Conservation (phyloP, 2,888 invertebrate species). For the Parochlus steinenii region DNA sequence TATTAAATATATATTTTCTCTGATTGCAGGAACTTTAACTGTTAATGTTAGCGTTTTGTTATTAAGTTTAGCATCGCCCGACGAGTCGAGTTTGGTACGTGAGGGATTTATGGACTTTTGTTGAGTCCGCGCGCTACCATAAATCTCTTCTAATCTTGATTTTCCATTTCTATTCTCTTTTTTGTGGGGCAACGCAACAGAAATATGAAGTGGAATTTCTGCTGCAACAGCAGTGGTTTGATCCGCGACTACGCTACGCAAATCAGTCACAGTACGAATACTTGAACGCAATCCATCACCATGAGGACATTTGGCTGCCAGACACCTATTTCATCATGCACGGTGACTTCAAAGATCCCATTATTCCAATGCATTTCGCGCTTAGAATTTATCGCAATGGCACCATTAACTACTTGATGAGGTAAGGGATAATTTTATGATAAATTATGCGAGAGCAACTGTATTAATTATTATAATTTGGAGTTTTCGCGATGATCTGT, state of each 20-base stretch:
- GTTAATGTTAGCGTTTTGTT: constrained; percentile 89
- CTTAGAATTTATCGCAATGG: constrained; percentile 84
- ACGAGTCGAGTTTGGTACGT: constrained; percentile 92
- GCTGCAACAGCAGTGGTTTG: constrained; percentile 86
- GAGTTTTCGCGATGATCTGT: no score
- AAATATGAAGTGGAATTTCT: constrained; percentile 94
- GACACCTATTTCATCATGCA: constrained; percentile 95
- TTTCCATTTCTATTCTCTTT: constrained; percentile 12
- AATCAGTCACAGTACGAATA: constrained; percentile 77
- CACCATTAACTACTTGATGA: constrained; percentile 86
- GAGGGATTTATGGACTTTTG: no score
- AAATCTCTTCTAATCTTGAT: not conserved
- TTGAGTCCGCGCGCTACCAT: no score
- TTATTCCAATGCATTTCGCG: constrained; percentile 85
- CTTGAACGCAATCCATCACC: constrained; percentile 84
- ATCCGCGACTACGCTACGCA: constrained; percentile 73
- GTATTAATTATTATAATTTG: no score
- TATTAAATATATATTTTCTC: constrained; percentile 20
- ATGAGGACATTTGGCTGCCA: constrained; percentile 83
- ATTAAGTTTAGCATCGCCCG: constrained; percentile 86
- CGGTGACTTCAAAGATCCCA: constrained; percentile 87
- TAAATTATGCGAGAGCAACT: no score
- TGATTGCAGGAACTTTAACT: constrained; percentile 67
- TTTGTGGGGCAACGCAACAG: constrained; percentile 34
- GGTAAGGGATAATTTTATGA: no score